Conservation (phyloP, 2,797 vertebrate species). For the Gastrophryne carolinensis region DNA sequence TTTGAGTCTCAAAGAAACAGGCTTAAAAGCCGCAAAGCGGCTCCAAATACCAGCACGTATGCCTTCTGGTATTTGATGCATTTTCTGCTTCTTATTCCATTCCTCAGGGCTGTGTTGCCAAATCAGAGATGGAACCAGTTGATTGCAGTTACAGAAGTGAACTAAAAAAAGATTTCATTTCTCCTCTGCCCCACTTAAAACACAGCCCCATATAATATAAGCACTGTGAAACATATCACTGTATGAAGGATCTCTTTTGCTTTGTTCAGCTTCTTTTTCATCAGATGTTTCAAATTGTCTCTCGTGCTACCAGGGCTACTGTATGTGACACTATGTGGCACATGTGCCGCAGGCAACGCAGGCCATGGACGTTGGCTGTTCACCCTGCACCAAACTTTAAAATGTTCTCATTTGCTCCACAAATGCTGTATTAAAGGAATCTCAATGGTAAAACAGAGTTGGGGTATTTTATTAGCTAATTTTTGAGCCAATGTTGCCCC, state of each 20-base stretch:
- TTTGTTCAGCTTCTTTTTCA: neutral
- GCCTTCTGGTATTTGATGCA: neutral
- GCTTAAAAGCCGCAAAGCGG: neutral
- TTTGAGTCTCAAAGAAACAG: neutral
- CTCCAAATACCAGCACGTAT: neutral
- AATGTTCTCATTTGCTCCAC: constrained; percentile 35
- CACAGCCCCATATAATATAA: constrained; percentile 4
- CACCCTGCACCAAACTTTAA: constrained; percentile 20
- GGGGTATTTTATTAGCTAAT: constrained; percentile 49
- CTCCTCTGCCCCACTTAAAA: neutral
- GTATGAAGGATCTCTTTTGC: constrained; percentile 22
- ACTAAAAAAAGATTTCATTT: neutral
- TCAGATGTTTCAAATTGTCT: neutral
- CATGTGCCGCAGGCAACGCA: neutral
- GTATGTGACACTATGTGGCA: constrained; percentile 4
- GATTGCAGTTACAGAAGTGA: neutral
- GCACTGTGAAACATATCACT: neutral
- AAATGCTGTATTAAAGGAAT: constrained; percentile 36
- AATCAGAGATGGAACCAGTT: constrained; percentile 4
- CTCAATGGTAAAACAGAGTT: constrained; percentile 38
- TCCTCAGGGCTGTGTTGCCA: constrained; percentile 7
- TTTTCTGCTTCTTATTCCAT: constrained; percentile 6
- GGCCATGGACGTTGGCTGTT: constrained; percentile 39
- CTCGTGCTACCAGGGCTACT: neutral
- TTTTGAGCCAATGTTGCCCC: constrained; percentile 65